Evolutionary conservation across 2,888 invertebrate genomes (phyloP).

Genomic region (Ophonus ardosiacus): DNA sequence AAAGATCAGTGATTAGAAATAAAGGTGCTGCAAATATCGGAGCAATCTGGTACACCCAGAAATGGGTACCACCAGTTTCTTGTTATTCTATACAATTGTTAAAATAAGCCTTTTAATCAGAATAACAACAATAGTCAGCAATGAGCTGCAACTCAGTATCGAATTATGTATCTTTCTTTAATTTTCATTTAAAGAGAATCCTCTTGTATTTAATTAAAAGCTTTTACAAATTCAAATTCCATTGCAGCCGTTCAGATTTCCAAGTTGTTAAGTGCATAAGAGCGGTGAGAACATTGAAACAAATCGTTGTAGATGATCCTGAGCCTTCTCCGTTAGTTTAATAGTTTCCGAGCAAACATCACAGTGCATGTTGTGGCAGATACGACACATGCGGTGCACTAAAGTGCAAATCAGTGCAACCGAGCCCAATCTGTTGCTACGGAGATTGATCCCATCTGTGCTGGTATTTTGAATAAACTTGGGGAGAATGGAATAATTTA

Average conservation of each 20-base stretch:
- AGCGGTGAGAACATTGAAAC: neutral
- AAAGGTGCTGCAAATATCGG: too few relatives aligned
- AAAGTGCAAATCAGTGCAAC: conserved; percentile 40
- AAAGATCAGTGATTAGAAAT: too few relatives aligned
- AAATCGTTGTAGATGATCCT: neutral
- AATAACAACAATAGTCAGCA: neutral
- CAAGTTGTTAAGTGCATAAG: neutral
- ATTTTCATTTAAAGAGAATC: neutral
- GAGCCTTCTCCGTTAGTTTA: neutral
- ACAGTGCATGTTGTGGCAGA: neutral
- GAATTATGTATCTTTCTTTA: conserved; percentile 3
- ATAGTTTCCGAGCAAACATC: conserved; percentile 6
- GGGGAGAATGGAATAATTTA: neutral
- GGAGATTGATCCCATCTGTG: neutral
- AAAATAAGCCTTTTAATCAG: too few relatives aligned
- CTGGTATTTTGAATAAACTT: neutral
- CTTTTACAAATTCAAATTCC: neutral
- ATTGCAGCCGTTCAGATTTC: neutral
- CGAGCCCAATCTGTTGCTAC: neutral
- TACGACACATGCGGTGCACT: neutral
- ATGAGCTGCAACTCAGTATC: neutral
- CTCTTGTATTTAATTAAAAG: conserved; percentile 9
- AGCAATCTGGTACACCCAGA: too few relatives aligned
- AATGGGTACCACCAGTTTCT: too few relatives aligned
- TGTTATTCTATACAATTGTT: too few relatives aligned